Evolutionary conservation across 2,888 invertebrate genomes (phyloP), one percentile per base, ranked within the genome.

Genomic region (Eupithecia inturbata): DNA sequence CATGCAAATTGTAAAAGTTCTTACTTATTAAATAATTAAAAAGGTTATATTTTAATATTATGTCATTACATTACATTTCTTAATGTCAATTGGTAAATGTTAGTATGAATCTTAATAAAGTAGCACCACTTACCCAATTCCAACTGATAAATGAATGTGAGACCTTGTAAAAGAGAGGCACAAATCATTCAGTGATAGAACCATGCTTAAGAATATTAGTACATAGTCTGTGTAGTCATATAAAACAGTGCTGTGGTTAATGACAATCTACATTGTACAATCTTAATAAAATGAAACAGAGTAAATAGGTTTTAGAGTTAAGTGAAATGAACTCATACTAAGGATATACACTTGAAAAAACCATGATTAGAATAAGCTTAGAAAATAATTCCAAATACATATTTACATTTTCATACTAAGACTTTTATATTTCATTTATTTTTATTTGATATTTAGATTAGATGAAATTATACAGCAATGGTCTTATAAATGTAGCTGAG

Each of bases 91-190:
- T n/a, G n/a, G n/a, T n/a, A n/a, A n/a, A n/a, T n/a, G n/a, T n/a
- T n/a, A n/a, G n/a, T n/a, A 49, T 62, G 19, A 31, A 7, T 64
- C 64, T 71, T 73, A 71, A 53, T 74, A 72, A 57, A 69, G 28
- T 53, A 57, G 22, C 62, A 41, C 39, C 73, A 76, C 95, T 96
- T 96, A 98, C 98, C 97, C 95, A 97, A 93, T 89, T 97, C 97
- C 95, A 97, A 96, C 96, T 96, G 97, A 95, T 98, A 98, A 88
- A 97, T 96, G 95, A 98, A 98, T 91, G 98, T 95, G 96, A 97
- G 97, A 95, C 97, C 98, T 98, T 97, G 96, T 90, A 96, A 96
- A 89, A 91, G 85, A 88, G 87, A 81, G 72, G 64, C 75, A 45
- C 62, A 69, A 60, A 28, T 72, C 68, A 77, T 60, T 74, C 49